A percentile compares a stretch with the other conserved stretches of the same genome.
Evolutionary conservation across 2,113 vertebrate genomes (phyloP).

Genomic region (Sula dactylatra): DNA sequence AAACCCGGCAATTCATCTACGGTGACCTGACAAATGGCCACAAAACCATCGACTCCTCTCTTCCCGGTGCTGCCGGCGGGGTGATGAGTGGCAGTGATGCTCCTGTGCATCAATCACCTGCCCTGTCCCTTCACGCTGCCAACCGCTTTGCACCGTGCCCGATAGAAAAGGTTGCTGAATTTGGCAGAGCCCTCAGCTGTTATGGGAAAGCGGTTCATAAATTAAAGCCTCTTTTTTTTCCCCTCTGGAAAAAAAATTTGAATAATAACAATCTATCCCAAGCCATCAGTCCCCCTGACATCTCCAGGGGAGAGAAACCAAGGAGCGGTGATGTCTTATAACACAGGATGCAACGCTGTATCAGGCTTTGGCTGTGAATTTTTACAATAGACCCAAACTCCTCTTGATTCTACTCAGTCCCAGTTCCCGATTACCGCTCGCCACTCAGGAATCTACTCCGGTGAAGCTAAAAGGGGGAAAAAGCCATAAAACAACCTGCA

Average conservation of each 20-base stretch:
- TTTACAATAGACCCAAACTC: not conserved
- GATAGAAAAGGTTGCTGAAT: not conserved
- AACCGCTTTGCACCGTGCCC: not conserved
- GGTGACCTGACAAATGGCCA: not conserved
- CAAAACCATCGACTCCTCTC: rapidly evolving
- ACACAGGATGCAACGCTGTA: rapidly evolving
- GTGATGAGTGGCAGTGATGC: not conserved
- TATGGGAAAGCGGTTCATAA: not conserved
- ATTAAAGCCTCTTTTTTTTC: not conserved
- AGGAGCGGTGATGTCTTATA: not conserved
- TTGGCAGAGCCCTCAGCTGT: not conserved
- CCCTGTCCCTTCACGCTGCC: not conserved
- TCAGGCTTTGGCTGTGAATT: not conserved
- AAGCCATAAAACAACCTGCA: not conserved
- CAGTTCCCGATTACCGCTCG: not conserved
- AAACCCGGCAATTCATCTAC: not conserved
- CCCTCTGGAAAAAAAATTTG: not conserved
- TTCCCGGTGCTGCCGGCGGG: not conserved
- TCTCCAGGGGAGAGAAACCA: not conserved
- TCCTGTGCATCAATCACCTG: not conserved
- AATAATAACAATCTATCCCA: not conserved
- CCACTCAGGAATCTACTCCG: not conserved
- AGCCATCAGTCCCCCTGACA: rapidly evolving
- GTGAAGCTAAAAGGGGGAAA: not conserved
- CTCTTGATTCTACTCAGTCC: not conserved